Conservation (phyloP, 2,797 vertebrate species). For the Ciconia nigra region DNA sequence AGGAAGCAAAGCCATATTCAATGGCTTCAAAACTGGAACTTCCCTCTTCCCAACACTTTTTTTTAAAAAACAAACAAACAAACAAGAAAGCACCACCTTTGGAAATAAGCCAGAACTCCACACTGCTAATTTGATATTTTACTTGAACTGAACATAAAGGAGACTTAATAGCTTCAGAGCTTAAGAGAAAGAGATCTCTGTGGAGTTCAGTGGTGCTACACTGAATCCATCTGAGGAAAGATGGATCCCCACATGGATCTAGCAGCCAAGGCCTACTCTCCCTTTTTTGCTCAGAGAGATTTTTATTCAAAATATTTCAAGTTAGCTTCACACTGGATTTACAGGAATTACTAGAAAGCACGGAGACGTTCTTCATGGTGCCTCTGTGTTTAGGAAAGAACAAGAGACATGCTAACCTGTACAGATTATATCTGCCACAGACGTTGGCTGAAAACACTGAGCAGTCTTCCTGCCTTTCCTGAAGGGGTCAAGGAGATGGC, state of each 20-base stretch:
- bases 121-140: neutral
- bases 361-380: neutral
- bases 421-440: neutral
- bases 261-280: neutral
- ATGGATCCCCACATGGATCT: neutral
- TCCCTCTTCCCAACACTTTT: neutral
- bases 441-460: neutral
- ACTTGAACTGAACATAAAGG: neutral
- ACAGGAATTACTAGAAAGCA: neutral
- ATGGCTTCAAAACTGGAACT: neutral
- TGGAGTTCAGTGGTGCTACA: neutral
- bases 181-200: neutral
- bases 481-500: neutral
- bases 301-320: neutral
- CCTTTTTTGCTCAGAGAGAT: neutral
- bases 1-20: neutral
- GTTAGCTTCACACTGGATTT: neutral
- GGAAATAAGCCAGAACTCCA: neutral
- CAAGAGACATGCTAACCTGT: neutral
- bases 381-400: neutral
- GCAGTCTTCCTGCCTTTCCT: neutral
- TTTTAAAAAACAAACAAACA: neutral
- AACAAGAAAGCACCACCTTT: neutral
- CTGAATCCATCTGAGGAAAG: neutral
- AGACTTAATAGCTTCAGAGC: neutral